Conservation (phyloP, 2,113 vertebrate species). For the Pandion haliaetus region DNA sequence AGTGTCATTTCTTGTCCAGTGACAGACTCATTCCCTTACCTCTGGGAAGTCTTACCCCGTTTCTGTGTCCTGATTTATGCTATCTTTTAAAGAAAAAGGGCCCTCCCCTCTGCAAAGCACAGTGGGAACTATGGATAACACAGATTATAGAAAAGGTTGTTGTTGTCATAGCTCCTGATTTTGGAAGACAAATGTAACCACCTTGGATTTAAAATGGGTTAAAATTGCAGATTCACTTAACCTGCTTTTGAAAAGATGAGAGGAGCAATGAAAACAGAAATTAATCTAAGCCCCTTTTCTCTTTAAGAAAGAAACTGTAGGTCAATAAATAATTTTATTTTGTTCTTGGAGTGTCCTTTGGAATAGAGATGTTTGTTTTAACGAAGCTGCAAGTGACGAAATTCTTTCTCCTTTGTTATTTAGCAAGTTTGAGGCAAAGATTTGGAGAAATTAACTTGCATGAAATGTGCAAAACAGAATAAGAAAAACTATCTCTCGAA, state of each 20-base stretch:
- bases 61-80: not conserved
- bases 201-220: not conserved
- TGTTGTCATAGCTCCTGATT: not conserved
- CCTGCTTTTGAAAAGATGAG: not conserved
- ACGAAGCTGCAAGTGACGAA: not conserved
- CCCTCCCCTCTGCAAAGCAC: not conserved
- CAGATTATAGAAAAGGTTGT: not conserved
- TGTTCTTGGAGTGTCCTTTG: not conserved
- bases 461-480: not conserved
- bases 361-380: not conserved
- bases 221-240: not conserved
- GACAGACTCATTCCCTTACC: not conserved
- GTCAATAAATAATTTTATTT: not conserved
- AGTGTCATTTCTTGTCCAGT: not conserved
- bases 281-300: not conserved
- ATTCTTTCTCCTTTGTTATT: not conserved
- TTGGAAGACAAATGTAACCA: not conserved
- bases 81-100: not conserved
- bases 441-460: not conserved
- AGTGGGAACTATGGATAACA: not conserved
- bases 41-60: not conserved
- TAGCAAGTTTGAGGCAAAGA: not conserved
- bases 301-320: not conserved
- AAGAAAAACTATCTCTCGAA: not conserved
- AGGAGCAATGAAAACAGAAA: not conserved